These are phyloP conservation scores for Artibeus jamaicensis DNA, from an alignment of 2,797 vertebrate genomes.

Conservation along the genomic window DNA sequence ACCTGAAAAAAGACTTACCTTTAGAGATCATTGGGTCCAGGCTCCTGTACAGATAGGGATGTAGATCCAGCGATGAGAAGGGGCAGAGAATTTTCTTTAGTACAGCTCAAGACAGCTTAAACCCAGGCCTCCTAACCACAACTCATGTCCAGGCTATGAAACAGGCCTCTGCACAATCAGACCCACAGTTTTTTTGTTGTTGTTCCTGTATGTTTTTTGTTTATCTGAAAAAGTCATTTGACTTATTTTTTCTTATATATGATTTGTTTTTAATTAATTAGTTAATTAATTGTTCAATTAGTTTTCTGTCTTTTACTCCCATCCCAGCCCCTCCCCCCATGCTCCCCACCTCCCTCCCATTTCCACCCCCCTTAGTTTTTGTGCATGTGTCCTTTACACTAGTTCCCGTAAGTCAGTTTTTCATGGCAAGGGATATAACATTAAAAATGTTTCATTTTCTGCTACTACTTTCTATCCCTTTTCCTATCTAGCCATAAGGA, in stretches of 20 bases:
- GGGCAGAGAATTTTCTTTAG: not conserved
- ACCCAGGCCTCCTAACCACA: not conserved
- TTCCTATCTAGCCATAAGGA: not conserved
- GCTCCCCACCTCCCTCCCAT: too few relatives aligned
- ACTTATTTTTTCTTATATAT: too few relatives aligned
- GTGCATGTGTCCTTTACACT: too few relatives aligned
- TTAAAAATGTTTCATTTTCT: slow-evolving; percentile 42
- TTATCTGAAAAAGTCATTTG: too few relatives aligned
- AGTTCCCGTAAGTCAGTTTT: not conserved
- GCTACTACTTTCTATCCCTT: not conserved
- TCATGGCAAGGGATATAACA: not conserved
- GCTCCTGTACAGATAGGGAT: not conserved
- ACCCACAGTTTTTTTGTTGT: not conserved
- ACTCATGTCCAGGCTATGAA: not conserved
- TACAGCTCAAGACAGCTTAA: not conserved
- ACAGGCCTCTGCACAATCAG: not conserved
- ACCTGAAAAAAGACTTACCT: slow-evolving; percentile 5
- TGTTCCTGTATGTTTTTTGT: too few relatives aligned
- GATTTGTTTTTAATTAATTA: too few relatives aligned
- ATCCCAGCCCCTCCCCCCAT: too few relatives aligned
- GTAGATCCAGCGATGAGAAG: not conserved
- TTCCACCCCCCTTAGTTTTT: too few relatives aligned
- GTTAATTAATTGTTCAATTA: too few relatives aligned
- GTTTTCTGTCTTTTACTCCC: too few relatives aligned
- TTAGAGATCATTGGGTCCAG: not conserved